These are phyloP conservation scores for Vulpes lagopus DNA, from an alignment of 2,113 vertebrate genomes.

Conservation along the genomic window DNA sequence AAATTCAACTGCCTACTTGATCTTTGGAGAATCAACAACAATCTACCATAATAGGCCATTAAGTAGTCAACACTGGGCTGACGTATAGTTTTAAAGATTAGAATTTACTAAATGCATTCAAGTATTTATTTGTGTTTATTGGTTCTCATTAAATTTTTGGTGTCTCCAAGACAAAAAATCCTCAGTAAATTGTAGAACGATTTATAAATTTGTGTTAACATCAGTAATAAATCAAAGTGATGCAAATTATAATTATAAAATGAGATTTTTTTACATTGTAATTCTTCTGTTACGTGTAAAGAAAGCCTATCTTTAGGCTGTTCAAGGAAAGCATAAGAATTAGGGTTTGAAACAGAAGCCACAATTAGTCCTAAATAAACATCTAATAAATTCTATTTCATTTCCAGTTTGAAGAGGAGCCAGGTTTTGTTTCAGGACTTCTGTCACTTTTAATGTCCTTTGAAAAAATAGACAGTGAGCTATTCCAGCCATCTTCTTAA, in stretches of 20 bases:
- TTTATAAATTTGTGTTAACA: neutral
- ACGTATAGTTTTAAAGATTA: neutral
- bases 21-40: neutral
- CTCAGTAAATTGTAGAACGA: neutral
- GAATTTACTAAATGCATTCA: neutral
- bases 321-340: neutral
- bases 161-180: neutral
- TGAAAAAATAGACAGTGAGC: slow-evolving; percentile 54
- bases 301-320: neutral
- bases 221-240: neutral
- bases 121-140: neutral
- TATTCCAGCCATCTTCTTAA: slow-evolving; percentile 49
- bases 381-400: slow-evolving; percentile 57
- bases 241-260: neutral
- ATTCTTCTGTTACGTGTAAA: neutral
- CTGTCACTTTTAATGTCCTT: slow-evolving; percentile 72
- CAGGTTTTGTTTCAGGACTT: slow-evolving; percentile 52
- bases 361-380: slow-evolving; percentile 56
- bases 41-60: neutral
- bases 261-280: neutral
- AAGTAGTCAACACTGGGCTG: neutral
- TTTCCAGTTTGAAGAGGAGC: slow-evolving; percentile 52
- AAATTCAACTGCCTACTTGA: neutral
- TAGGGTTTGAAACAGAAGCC: slow-evolving; percentile 51
- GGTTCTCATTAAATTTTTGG: neutral